Evolutionary conservation across 2,797 vertebrate genomes (phyloP), one percentile per base, ranked within the genome.

Genomic region (Lithobates pipiens): DNA sequence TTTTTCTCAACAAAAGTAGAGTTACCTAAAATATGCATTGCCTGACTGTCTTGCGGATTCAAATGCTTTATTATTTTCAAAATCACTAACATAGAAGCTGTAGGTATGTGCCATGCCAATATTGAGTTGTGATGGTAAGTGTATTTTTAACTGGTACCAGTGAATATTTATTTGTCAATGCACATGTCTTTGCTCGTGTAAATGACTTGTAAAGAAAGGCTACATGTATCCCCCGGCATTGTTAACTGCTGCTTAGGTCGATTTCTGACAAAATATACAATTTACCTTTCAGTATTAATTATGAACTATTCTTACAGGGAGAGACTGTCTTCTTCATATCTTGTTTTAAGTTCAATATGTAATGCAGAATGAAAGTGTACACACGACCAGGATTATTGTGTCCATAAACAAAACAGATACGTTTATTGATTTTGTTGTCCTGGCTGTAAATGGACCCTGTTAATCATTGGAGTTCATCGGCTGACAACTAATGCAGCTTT

Each of bases 401-500:
- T 44, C 54, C 68, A 61, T 73, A 72, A 72, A 77, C 68, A 77
- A 44, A 84, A 34, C 71, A 18, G 54, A 68, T 67, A 74, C 32
- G 1, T 39, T 0, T 27, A 74, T 68, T 73, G 77, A 80, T 85
- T 82, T 82, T 70, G 11, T 77, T 79, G 71, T 32, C 13, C 57
- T 23, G 36, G 16, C 10, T 84, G 36, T 18, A 50, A 74, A 67
- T 74, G 46, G 23, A 11, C 23, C 54, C 23, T 36, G 39, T 80
- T 84, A 44, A 84, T 78, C 76, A 75, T 73, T 2, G 4, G 18
- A 71, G 29, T 77, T 54, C 61, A 79, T 74, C 77, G 44, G 44
- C 27, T 85, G 83, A 79, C 83, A 85, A 73, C 29, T 76, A 78
- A 44, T 61, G 34, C 69, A 65, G 23, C 46, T 39, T 84, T 67